Percentiles rank a stretch among this genome's conserved stretches.
phyloP scores from a whole-genome alignment of 2,797 vertebrate genomes.

The Ispidina picta region DNA sequence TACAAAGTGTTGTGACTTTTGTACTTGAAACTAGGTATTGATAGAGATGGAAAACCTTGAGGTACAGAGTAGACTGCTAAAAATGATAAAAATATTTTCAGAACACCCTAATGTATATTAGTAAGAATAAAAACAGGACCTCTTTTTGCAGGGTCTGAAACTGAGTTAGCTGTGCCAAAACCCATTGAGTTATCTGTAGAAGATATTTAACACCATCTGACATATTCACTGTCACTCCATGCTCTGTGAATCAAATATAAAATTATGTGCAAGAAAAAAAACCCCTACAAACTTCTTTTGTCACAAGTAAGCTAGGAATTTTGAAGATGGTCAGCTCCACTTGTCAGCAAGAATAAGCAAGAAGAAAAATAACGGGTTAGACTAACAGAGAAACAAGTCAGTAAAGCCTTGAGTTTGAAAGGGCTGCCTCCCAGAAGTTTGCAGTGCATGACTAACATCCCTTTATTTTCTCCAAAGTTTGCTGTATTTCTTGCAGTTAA shows the following conservation, averaged over 20 bases:
- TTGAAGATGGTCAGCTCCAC: conserved; percentile 45
- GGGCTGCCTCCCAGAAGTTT: not conserved
- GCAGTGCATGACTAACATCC: not conserved
- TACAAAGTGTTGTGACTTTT: not conserved
- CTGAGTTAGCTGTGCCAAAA: conserved; percentile 57
- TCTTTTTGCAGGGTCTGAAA: conserved; percentile 41
- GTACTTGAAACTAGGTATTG: not conserved
- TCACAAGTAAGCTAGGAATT: conserved; percentile 40
- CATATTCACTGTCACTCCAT: conserved; percentile 49
- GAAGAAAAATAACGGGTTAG: conserved; percentile 32
- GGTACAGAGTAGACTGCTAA: not conserved
- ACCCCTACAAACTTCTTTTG: conserved; percentile 48
- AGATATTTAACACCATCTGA: conserved; percentile 55
- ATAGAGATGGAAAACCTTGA: not conserved
- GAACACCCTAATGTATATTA: not conserved
- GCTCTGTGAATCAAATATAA: conserved; percentile 52
- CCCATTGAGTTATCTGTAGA: conserved; percentile 43
- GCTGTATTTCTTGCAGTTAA: not conserved
- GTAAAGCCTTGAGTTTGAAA: not conserved
- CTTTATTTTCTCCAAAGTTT: not conserved
- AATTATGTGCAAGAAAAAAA: conserved; percentile 57
- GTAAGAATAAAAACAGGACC: conserved; percentile 34
- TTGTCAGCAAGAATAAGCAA: conserved; percentile 56
- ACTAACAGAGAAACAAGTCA: conserved; percentile 1
- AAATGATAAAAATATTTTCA: conserved; percentile 2